phyloP scores from a whole-genome alignment of 2,888 invertebrate species.

The Agonopterix arenella region DNA sequence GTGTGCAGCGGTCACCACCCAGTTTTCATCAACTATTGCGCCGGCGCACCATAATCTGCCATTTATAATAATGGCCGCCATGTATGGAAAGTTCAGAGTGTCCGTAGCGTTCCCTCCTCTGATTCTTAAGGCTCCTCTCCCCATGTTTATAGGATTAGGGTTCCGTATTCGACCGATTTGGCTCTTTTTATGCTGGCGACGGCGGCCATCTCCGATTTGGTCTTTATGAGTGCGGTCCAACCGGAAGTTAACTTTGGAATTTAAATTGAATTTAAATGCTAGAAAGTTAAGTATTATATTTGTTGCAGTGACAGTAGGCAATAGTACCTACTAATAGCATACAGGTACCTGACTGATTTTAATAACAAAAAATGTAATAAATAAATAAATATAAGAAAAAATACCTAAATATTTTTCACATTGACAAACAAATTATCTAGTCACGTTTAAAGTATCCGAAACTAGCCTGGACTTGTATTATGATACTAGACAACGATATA shows the following conservation, averaged over 20 bases:
- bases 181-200: constrained; percentile 14
- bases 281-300: neutral
- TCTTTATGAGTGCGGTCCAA: constrained; percentile 16
- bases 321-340: no score
- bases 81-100: constrained; percentile 55
- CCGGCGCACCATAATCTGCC: constrained; percentile 65
- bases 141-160: constrained; percentile 20
- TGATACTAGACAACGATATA: no score
- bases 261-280: neutral
- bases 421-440: no score
- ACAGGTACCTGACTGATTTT: no score
- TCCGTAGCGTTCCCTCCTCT: constrained; percentile 43
- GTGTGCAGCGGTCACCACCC: constrained; percentile 66
- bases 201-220: constrained; percentile 17
- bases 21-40: constrained; percentile 56
- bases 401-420: no score
- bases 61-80: constrained; percentile 63
- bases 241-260: constrained; percentile 25
- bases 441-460: no score
- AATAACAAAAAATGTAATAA: no score
- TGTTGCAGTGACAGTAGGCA: no score
- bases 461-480: no score
- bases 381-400: no score
- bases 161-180: constrained; percentile 32
- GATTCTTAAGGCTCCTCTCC: constrained; percentile 25